These are phyloP conservation scores for Tinea trinotella DNA, from an alignment of 2,888 invertebrate species.

Conservation along the genomic window DNA sequence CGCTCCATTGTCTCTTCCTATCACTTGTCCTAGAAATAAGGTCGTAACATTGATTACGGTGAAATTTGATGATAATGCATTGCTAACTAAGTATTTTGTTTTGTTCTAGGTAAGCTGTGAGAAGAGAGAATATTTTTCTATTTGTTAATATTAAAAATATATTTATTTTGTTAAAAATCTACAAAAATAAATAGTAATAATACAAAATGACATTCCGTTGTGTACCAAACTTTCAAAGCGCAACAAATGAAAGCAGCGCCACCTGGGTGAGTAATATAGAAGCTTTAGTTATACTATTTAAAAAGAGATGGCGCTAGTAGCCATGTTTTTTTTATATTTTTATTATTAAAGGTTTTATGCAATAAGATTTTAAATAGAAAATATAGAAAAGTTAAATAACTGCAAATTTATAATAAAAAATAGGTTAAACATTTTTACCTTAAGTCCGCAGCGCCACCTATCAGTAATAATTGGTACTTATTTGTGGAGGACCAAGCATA, in stretches of 20 bases:
- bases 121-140: slow-evolving; percentile 36
- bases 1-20: no score
- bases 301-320: slow-evolving; percentile 23
- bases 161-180: background rate
- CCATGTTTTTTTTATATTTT: no score
- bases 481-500: background rate
- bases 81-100: slow-evolving; percentile 75
- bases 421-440: no score
- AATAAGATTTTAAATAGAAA: no score
- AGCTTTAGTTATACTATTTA: slow-evolving; percentile 29
- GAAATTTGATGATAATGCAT: slow-evolving; percentile 36
- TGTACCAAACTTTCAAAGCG: slow-evolving; percentile 77
- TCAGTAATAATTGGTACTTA: background rate
- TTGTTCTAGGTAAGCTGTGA: slow-evolving; percentile 79
- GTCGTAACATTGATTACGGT: no score
- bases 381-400: no score
- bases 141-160: background rate
- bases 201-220: slow-evolving; percentile 77
- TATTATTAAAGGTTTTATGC: no score
- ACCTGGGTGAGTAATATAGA: slow-evolving; percentile 74
- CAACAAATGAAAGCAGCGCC: slow-evolving; percentile 75
- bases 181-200: slow-evolving; percentile 23
- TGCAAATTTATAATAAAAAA: no score
- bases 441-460: slow-evolving; percentile 17
- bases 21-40: no score